These are phyloP conservation scores for Brachypalpus laphriformis DNA, from an alignment of 2,888 invertebrate species.

Conservation along the genomic window DNA sequence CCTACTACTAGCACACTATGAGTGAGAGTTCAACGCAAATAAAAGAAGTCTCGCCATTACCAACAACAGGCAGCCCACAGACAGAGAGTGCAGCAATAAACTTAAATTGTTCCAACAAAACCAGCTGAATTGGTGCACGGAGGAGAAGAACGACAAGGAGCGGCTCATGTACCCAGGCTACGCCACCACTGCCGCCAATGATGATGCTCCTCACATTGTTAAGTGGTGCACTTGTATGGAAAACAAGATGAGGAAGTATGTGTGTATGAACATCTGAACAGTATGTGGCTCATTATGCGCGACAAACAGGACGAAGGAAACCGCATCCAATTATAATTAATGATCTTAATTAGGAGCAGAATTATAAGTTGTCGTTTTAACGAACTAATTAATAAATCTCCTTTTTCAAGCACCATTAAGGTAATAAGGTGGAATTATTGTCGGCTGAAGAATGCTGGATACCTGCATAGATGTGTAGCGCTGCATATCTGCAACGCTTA, in stretches of 20 bases:
- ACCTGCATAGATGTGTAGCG: slow-evolving; percentile 1
- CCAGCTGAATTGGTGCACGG: slow-evolving; percentile 20
- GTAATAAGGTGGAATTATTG: slow-evolving; percentile 73
- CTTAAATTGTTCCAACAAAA: slow-evolving; percentile 69
- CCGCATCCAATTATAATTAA: slow-evolving; percentile 77
- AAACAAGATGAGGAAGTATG: slow-evolving; percentile 47
- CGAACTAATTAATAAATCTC: slow-evolving; percentile 77
- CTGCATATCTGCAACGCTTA: neutral
- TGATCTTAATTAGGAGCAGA: slow-evolving; percentile 76
- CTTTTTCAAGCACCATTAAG: slow-evolving; percentile 73
- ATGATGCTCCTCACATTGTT: slow-evolving; percentile 57
- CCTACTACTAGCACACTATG: neutral
- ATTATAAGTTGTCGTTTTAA: slow-evolving; percentile 77
- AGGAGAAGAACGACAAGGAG: slow-evolving; percentile 41
- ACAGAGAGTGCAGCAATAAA: slow-evolving; percentile 54
- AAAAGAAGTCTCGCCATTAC: slow-evolving; percentile 62
- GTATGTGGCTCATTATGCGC: slow-evolving; percentile 71
- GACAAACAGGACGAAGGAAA: slow-evolving; percentile 75
- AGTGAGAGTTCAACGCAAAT: slow-evolving; percentile 41
- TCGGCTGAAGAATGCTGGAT: slow-evolving; percentile 41
- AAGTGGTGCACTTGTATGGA: slow-evolving; percentile 67
- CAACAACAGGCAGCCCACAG: slow-evolving; percentile 24
- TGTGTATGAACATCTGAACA: slow-evolving; percentile 46
- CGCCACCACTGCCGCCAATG: slow-evolving; percentile 29
- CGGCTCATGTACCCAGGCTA: slow-evolving; percentile 44